Evolutionary conservation across 2,113 vertebrate species (phyloP).

Genomic region (Forbesichthys agassizii): DNA sequence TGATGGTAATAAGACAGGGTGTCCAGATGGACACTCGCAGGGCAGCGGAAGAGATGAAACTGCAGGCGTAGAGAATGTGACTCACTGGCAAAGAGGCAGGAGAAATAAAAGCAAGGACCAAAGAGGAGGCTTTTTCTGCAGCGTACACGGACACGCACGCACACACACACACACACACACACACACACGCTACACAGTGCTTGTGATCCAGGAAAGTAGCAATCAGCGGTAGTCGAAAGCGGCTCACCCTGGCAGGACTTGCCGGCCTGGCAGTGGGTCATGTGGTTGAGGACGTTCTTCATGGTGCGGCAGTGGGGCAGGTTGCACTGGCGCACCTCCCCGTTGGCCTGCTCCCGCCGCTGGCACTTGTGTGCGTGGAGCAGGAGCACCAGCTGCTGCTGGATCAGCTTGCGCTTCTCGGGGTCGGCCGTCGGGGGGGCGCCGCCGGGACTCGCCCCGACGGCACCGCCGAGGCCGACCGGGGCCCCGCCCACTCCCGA

Average conservation of each 20-base stretch:
- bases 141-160: too few species aligned
- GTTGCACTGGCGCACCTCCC: constrained; percentile 94
- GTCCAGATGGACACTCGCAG: too few species aligned
- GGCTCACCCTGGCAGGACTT: constrained; percentile 97
- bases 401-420: constrained; percentile 97
- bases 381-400: constrained; percentile 96
- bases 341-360: constrained; percentile 94
- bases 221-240: constrained; percentile 49
- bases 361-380: constrained; percentile 98
- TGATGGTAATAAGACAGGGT: too few species aligned
- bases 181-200: too few species aligned
- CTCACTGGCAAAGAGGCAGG: background rate
- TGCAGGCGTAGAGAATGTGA: too few species aligned
- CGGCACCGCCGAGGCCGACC: constrained; percentile 72
- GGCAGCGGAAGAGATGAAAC: too few species aligned
- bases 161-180: too few species aligned
- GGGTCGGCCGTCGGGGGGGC: constrained; percentile 94
- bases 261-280: constrained; percentile 99
- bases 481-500: constrained; percentile 54
- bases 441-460: constrained; percentile 71
- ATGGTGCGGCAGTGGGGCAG: constrained; percentile 98
- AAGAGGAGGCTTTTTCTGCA: background rate
- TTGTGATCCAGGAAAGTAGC: too few species aligned
- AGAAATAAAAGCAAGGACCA: constrained; percentile 4
- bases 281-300: constrained; percentile 99